These are phyloP conservation scores for Prochilodus magdalenae DNA, from an alignment of 2,113 vertebrate species.

Conservation along the genomic window DNA sequence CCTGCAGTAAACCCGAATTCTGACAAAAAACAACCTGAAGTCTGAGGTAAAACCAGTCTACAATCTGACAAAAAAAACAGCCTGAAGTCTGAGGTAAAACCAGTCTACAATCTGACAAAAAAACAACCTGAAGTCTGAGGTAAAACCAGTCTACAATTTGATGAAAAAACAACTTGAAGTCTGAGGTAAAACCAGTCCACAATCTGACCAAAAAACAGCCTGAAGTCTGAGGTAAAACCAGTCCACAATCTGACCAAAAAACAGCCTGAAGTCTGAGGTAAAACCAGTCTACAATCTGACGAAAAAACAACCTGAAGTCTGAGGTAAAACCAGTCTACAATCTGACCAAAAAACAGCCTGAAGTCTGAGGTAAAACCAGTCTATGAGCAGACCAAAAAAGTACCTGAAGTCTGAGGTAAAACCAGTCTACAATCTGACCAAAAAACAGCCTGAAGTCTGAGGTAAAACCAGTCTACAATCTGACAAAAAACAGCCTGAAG, in stretches of 20 bases:
- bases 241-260: too few species aligned
- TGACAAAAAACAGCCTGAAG: background rate
- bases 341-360: background rate
- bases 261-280: background rate
- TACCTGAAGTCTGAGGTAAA: background rate
- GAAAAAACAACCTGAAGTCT: background rate
- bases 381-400: background rate
- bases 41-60: too few species aligned
- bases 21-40: too few species aligned
- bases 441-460: background rate
- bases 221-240: too few species aligned
- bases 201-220: background rate
- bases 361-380: background rate
- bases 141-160: background rate
- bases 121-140: background rate
- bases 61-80: too few species aligned
- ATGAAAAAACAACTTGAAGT: too few species aligned
- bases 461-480: background rate
- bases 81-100: background rate
- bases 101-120: background rate
- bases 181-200: too few species aligned
- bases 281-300: too few species aligned
- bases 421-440: background rate
- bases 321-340: background rate
- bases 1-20: too few species aligned